Evolutionary conservation across 2,888 invertebrate species (phyloP), one percentile per base, ranked within the genome.

Genomic region (Drosophila aldrichi): DNA sequence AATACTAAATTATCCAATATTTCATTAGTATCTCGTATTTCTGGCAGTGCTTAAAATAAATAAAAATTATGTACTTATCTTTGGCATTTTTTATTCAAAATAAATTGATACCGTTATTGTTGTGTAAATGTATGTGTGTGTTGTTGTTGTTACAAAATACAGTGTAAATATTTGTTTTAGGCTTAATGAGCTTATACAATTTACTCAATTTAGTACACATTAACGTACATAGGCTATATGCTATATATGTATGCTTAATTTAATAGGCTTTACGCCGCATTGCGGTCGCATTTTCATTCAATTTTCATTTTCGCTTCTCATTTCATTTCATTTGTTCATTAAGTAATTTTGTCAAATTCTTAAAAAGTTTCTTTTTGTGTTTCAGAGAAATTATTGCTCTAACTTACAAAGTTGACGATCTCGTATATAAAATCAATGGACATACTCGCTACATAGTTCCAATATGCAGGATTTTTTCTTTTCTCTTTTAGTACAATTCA

Each of bases 71-170:
- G 32, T 85, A 22, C 20, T 22, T 22, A 85, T 88, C 88, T 88
- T 88, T 88, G 88, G 88, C 88, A 89, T 90, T 88, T 90, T 88
- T 89, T 88, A 89, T 89, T 89, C 78, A 86, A 89, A 85, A 89
- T 89, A 88, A 84, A 84, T 79, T 60, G 79, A 87, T 84, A 86
- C 81, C 84, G 74, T 83, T 84, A 64, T 65, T 76, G 67, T 66
- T 68, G 48, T 61, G 29, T 76, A 59, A 63, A 8, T 36, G 20
- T 81, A 49, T 58, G 18, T 58, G 44, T 25, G 25, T 25, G n/a
- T 22, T 22, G 63, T 54, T 74, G 40, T 77, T 62, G 68, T 67
- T 79, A 84, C 69, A 87, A 79, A 88, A 69, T 85, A 70, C 75
- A 79, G 59, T 81, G 74, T 74, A 74, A 81, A 83, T 63, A 76